Base-by-base conservation (phyloP, 2,797 vertebrate species). In the Oryzias sinensis region DNA sequence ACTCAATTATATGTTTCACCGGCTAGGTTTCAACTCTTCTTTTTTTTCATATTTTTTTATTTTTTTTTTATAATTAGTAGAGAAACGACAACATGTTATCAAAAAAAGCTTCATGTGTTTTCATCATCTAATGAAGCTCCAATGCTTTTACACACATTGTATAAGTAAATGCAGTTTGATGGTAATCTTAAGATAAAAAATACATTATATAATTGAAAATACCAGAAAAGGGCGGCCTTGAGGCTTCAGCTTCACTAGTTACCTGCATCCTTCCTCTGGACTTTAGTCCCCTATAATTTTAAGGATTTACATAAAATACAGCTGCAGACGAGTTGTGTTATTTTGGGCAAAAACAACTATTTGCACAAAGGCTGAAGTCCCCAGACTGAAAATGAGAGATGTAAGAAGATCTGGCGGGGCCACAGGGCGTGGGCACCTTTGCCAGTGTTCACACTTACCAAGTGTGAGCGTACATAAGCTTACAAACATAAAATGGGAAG, bases 381-480 rank as follows among this genome's bases (percentile, higher is more conserved):
- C 78, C 84, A 89, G 86, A 87, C 88, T 83, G 86, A 87, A 89
- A 89, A 89, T 90, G 69, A 85, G 73, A 69, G 84, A 81, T 86
- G 70, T 86, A 72, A 76, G 75, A 50, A 72, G 68, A 63, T 60
- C 63, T 72, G 80, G 73, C 62, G 74, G 66, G 78, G 72, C 80
- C 80, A 59, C 64, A 78, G 77, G 83, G 87, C 56, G 82, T 84
- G 74, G 85, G 76, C 75, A 57, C 82, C 80, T 83, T 84, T 81
- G 81, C 83, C 84, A 84, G 63, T 57, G 77, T 80, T 79, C 68
- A 80, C 68, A 72, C n/a, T 65, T 79, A 77, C 59, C 72, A 59
- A 53, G 56, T 49, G 41, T 43, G 47, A 55, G 56, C 53, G 56
- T 52, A 65, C 59, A 62, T 51, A 65, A 58, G 74, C 47, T 70